Evolutionary conservation across 2,888 invertebrate species (phyloP).

Genomic region (Conomelus anceps): DNA sequence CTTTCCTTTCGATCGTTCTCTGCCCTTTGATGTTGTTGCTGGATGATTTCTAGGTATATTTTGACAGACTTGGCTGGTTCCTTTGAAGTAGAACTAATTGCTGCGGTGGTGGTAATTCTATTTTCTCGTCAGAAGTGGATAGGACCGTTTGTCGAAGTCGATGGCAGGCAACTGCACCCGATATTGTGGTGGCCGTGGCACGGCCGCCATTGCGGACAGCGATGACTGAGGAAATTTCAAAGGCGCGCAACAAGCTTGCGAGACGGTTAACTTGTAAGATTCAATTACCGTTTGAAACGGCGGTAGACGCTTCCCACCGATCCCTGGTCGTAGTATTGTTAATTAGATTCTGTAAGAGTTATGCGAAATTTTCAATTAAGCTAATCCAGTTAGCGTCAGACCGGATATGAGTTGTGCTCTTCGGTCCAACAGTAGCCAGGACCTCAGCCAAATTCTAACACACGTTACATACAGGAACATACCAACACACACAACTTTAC

Average conservation of each 20-base stretch:
- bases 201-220: not conserved
- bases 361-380: constrained; percentile 13
- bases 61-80: no score
- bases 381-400: constrained; percentile 8
- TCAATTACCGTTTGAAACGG: not conserved
- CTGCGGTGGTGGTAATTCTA: not conserved
- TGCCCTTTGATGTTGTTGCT: not conserved
- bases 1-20: not conserved
- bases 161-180: not conserved
- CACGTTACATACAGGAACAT: no score
- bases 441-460: not conserved
- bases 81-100: not conserved
- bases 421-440: not conserved
- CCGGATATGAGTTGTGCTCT: not conserved
- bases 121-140: not conserved
- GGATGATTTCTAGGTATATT: not conserved
- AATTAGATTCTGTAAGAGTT: constrained; percentile 9
- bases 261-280: not conserved
- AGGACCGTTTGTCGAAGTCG: not conserved
- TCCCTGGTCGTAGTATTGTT: not conserved
- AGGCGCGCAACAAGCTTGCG: not conserved
- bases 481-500: not conserved
- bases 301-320: not conserved
- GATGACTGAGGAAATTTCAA: not conserved
- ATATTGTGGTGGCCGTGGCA: not conserved